Base-by-base conservation (phyloP, 2,797 vertebrate species). In the Chrosomus eos region DNA sequence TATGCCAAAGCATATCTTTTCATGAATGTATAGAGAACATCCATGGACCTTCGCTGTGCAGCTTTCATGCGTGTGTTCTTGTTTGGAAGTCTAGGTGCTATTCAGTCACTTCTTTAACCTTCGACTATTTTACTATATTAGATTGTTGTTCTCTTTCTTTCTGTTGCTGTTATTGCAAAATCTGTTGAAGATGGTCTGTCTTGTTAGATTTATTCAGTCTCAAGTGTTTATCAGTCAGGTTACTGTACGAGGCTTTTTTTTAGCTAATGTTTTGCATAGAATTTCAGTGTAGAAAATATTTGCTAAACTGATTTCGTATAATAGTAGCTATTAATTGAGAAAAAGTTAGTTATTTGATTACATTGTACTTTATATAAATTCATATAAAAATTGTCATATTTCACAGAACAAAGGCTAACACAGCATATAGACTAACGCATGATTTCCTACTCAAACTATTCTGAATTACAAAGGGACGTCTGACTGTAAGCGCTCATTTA, bases 1-100 rank as follows among this genome's bases (percentile, higher is more conserved):
- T 79, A 93, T 91, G 92, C 91, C 92, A 94, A 94, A 94, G 91
- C 91, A 93, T 93, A 91, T 94, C 85, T 90, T 85, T 90, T 92
- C 76, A 85, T 92, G 90, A 93, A 94, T 93, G 93, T 94, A 92
- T 88, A 79, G 45, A 80, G 64, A 36, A 87, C 86, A 53, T 89
- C 87, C 72, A 88, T 82, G 87, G 86, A 36, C 3, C 83, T 89
- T 90, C 82, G 88, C 83, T 89, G 83, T 92, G 90, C 90, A 90
- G 89, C 87, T 91, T 92, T 86, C 88, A 81, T 85, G 71, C 87
- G 88, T 36, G n/a, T 83, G 55, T n/a, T 83, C 89, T 86, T 85
- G 33, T 90, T 86, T 84, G 81, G 74, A 83, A 83, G 58, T 73
- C 38, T 48, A 31, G 88, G 75, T 88, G 86, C 70, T 87, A 28